These are phyloP conservation scores for Mustela lutreola DNA, from an alignment of 2,113 vertebrate genomes.

Conservation along the genomic window DNA sequence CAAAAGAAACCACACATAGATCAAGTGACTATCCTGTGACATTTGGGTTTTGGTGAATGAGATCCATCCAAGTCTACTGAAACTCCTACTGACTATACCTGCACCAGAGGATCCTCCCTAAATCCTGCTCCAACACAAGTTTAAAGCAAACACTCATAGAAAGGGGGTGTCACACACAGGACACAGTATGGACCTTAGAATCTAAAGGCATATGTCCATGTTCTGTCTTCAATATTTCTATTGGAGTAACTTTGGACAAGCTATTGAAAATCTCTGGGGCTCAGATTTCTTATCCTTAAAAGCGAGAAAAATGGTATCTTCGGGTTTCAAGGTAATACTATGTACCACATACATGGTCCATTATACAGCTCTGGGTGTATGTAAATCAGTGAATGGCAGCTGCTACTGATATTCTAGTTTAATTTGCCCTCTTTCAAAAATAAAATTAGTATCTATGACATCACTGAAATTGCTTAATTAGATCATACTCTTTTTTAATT, in stretches of 20 bases:
- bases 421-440: not conserved
- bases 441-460: constrained; percentile 5
- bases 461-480: constrained; percentile 13
- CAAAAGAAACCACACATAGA: not conserved
- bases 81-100: not conserved
- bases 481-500: not conserved
- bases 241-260: not conserved
- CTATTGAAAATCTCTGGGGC: not conserved
- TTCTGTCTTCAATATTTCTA: not conserved
- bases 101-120: rapidly evolving
- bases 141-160: not conserved
- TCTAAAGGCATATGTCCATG: not conserved
- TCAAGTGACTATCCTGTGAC: not conserved
- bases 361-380: not conserved
- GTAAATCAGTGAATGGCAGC: not conserved
- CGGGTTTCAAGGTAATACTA: not conserved
- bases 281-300: constrained; percentile 51
- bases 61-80: not conserved
- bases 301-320: constrained; percentile 26
- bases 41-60: not conserved
- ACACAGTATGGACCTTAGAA: not conserved
- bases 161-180: rapidly evolving
- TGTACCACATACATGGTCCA: not conserved
- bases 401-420: not conserved
- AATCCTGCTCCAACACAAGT: not conserved